Percentiles rank a stretch among this genome's conserved stretches.
These are phyloP conservation scores for Chironomus riparius DNA, from an alignment of 2,888 invertebrate genomes.

Conservation along the genomic window DNA sequence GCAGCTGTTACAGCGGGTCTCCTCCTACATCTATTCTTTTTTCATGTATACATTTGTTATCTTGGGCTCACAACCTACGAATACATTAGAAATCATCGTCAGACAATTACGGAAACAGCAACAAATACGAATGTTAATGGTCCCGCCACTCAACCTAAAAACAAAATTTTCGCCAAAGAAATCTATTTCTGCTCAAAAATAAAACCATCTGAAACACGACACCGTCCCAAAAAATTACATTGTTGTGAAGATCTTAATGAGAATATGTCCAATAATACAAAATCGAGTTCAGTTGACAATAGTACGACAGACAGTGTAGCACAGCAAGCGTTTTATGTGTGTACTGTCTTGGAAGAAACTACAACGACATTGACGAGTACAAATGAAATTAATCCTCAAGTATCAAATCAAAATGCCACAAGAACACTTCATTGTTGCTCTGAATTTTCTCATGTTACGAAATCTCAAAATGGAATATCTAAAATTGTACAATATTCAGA, in stretches of 20 bases:
- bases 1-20: slow-evolving; percentile 69
- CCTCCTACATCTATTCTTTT: slow-evolving; percentile 74
- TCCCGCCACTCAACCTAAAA: slow-evolving; percentile 35
- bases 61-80: slow-evolving; percentile 84
- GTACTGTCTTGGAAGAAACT: slow-evolving; percentile 46
- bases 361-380: slow-evolving; percentile 30
- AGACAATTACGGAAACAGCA: slow-evolving; percentile 30
- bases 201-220: slow-evolving; percentile 21
- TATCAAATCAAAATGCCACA: background rate
- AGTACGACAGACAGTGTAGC: slow-evolving; percentile 30
- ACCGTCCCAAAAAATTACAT: slow-evolving; percentile 40
- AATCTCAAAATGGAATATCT: slow-evolving; percentile 23
- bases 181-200: slow-evolving; percentile 41
- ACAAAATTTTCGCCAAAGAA: slow-evolving; percentile 33
- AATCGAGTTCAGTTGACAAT: background rate
- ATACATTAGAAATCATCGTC: slow-evolving; percentile 56
- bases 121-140: slow-evolving; percentile 32
- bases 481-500: slow-evolving; percentile 38
- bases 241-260: slow-evolving; percentile 38
- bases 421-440: slow-evolving; percentile 43
- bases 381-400: slow-evolving; percentile 33
- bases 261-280: background rate
- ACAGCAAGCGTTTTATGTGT: slow-evolving; percentile 41
- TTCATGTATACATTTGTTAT: slow-evolving; percentile 77
- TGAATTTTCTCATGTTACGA: slow-evolving; percentile 35